Conservation (phyloP, 2,113 vertebrate species). For the Limnothrissa miodon region DNA sequence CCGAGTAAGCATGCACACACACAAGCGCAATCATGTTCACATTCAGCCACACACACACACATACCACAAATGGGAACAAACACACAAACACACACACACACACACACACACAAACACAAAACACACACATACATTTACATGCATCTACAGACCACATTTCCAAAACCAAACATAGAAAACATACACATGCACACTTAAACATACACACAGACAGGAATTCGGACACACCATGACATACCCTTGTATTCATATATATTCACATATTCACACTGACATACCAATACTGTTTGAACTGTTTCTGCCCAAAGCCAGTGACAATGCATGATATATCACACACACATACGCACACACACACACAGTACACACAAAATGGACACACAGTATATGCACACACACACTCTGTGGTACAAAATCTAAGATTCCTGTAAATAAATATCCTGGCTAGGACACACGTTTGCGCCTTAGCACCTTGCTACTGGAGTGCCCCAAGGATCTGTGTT, state of each 20-base stretch:
- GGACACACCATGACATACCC: neutral
- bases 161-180: neutral
- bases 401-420: too few species aligned
- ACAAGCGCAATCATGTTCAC: neutral
- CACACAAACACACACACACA: neutral
- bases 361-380: neutral
- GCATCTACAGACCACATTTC: too few species aligned
- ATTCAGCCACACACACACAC: neutral
- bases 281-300: too few species aligned
- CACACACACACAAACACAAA: neutral
- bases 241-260: neutral
- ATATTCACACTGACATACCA: neutral
- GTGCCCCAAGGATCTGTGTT: too few species aligned
- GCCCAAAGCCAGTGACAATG: too few species aligned
- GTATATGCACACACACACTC: neutral
- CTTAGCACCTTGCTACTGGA: too few species aligned
- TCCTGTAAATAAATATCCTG: too few species aligned
- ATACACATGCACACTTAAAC: neutral
- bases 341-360: neutral
- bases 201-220: neutral
- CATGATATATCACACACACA: neutral
- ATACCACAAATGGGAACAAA: too few species aligned
- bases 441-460: too few species aligned
- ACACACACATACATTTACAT: neutral
- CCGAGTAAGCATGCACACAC: neutral